These are phyloP conservation scores for Geococcyx californianus DNA, from an alignment of 2,113 vertebrate genomes.

Conservation along the genomic window DNA sequence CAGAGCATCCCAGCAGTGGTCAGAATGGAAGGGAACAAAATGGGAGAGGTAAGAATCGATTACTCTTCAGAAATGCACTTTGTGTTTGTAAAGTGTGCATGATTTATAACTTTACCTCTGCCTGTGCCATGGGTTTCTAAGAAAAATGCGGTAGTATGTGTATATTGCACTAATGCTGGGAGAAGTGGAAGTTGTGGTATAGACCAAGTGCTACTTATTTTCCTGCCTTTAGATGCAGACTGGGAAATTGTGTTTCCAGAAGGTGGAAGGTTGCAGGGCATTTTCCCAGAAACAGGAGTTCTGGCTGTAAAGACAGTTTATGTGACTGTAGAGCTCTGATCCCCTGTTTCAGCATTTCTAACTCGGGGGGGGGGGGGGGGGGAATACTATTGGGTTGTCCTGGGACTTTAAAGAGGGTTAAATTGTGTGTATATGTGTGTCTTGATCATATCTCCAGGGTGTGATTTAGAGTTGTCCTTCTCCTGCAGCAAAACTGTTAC, in stretches of 20 bases:
- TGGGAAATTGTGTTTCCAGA: not conserved
- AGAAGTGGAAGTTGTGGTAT: not conserved
- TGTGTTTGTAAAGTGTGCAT: not conserved
- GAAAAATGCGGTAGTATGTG: not conserved
- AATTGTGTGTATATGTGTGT: not conserved
- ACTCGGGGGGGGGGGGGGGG: not conserved
- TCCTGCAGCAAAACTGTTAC: not conserved
- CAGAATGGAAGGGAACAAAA: constrained; percentile 76
- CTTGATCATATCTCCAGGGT: not conserved
- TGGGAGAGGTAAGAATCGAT: constrained; percentile 84
- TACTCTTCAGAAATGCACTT: not conserved
- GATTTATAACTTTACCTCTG: not conserved
- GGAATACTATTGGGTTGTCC: not conserved
- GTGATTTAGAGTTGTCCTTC: not conserved
- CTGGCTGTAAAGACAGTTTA: not conserved
- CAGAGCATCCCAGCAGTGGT: constrained; percentile 86
- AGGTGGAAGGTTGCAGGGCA: not conserved
- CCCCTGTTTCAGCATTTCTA: not conserved
- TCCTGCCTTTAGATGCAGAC: not conserved
- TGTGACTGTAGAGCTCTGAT: not conserved
- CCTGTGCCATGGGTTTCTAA: not conserved
- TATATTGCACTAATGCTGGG: not conserved
- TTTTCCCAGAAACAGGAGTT: not conserved
- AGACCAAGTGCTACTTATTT: not conserved
- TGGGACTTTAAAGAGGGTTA: not conserved